Conservation (phyloP, 35 echinoderm and acorn worm genomes). For the Patiria miniata region DNA sequence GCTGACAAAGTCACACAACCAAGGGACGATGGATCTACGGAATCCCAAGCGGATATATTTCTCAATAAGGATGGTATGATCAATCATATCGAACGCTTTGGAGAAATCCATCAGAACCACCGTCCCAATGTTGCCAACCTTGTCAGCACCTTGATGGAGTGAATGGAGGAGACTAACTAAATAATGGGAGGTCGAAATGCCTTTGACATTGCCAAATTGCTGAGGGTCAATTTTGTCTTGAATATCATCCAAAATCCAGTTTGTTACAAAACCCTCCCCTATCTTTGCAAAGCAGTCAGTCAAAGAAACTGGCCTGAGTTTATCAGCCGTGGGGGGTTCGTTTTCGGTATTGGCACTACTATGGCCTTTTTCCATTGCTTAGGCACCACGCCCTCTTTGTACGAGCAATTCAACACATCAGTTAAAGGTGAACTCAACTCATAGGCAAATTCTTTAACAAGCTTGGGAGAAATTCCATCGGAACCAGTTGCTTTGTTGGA, state of each 20-base stretch:
- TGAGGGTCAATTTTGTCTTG: conserved; percentile 8
- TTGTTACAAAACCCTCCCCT: conserved; percentile 51
- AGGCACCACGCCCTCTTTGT: conserved; percentile 41
- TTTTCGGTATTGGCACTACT: conserved; percentile 60
- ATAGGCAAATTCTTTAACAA: conserved; percentile 66
- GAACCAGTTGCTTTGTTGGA: conserved; percentile 40
- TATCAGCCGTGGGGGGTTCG: conserved; percentile 46
- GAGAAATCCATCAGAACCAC: conserved; percentile 64
- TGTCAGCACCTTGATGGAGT: conserved; percentile 43
- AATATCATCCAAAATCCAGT: conserved; percentile 58
- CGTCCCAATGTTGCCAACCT: conserved; percentile 13
- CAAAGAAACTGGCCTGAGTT: conserved; percentile 60
- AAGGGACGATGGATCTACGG: conserved; percentile 34
- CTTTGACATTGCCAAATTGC: conserved; percentile 56
- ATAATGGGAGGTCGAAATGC: conserved; percentile 50
- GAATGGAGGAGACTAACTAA: conserved; percentile 43
- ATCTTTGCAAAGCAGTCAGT: conserved; percentile 60
- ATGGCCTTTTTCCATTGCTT: conserved; percentile 65
- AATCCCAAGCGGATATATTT: conserved; percentile 48
- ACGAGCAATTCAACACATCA: conserved; percentile 53
- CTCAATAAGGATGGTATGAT: conserved; percentile 46
- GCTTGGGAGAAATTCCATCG: conserved; percentile 34
- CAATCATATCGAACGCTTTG: conserved; percentile 62
- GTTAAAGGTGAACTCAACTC: conserved; percentile 51
- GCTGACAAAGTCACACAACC: conserved; percentile 39